phyloP scores from a whole-genome alignment of 2,113 vertebrate genomes.

The Callaeas wilsoni region DNA sequence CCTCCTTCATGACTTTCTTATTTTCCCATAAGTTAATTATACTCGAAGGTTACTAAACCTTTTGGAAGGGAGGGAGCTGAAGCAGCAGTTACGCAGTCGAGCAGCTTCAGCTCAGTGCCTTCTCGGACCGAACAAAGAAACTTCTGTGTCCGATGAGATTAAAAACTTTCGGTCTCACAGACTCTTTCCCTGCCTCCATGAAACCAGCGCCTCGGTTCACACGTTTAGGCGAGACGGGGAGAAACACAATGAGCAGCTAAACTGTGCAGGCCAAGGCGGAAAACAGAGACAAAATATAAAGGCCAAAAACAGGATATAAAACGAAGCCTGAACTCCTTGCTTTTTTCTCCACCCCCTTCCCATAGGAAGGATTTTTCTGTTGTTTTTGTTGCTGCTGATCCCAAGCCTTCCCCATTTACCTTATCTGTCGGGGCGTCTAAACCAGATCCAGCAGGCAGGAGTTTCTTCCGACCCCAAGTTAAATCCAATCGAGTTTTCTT shows the following conservation, averaged over 20 bases:
- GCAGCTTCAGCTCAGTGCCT: slow-evolving; percentile 35
- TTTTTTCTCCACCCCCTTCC: not conserved
- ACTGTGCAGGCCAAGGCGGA: not conserved
- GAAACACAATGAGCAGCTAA: not conserved
- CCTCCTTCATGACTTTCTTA: not conserved
- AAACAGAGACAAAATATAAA: not conserved
- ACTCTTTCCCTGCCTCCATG: not conserved
- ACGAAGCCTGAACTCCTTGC: not conserved
- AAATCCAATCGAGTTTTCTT: slow-evolving; percentile 4
- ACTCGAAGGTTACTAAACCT: not conserved
- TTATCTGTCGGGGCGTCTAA: not conserved
- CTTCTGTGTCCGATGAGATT: slow-evolving; percentile 51
- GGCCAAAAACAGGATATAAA: slow-evolving; percentile 34
- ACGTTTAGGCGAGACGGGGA: not conserved
- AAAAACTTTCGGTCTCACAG: slow-evolving; percentile 32
- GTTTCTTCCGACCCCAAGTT: not conserved
- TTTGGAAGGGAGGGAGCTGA: not conserved
- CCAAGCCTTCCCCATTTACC: not conserved
- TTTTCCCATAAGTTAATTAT: not conserved
- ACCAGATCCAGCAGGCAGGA: not conserved
- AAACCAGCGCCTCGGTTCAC: not conserved
- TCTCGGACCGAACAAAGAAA: slow-evolving; percentile 63
- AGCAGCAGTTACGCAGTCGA: not conserved
- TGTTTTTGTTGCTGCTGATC: not conserved
- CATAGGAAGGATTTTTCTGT: not conserved